Evolutionary conservation across 2,888 invertebrate species (phyloP).

Genomic region (Scaptomyza cyrtandrae): DNA sequence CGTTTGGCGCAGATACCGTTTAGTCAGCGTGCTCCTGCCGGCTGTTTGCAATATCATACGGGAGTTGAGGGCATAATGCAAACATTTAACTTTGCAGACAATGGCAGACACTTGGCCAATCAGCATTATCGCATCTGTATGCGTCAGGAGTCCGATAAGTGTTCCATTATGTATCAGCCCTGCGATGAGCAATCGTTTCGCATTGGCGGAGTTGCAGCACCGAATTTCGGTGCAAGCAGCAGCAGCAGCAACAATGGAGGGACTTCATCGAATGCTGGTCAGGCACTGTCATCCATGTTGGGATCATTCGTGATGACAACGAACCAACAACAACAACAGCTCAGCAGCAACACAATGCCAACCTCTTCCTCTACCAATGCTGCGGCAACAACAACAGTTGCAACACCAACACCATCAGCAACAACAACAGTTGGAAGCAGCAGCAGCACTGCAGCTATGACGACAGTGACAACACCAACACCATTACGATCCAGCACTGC

Average conservation of each 20-base stretch:
- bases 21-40: slow-evolving; percentile 90
- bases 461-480: no score
- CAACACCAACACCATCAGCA: slow-evolving; percentile 35
- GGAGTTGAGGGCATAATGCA: slow-evolving; percentile 87
- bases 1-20: slow-evolving; percentile 91
- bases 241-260: background rate
- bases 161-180: slow-evolving; percentile 90
- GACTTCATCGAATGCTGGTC: slow-evolving; percentile 10
- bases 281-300: background rate
- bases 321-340: slow-evolving; percentile 19
- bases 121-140: slow-evolving; percentile 92
- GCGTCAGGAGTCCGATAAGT: slow-evolving; percentile 89
- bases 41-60: slow-evolving; percentile 91
- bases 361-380: slow-evolving; percentile 12
- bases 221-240: slow-evolving; percentile 2
- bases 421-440: slow-evolving; percentile 25
- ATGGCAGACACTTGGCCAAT: slow-evolving; percentile 91
- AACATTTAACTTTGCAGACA: slow-evolving; percentile 93
- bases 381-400: slow-evolving; percentile 9
- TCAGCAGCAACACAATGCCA: background rate
- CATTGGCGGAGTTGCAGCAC: slow-evolving; percentile 86
- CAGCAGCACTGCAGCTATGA: no score
- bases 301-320: slow-evolving; percentile 12
- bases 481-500: slow-evolving; percentile 53
- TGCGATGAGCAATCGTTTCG: slow-evolving; percentile 91